Percentiles rank a stretch among this genome's conserved stretches.
phyloP scores from a whole-genome alignment of 2,113 vertebrate species.

The Cettia cetti region DNA sequence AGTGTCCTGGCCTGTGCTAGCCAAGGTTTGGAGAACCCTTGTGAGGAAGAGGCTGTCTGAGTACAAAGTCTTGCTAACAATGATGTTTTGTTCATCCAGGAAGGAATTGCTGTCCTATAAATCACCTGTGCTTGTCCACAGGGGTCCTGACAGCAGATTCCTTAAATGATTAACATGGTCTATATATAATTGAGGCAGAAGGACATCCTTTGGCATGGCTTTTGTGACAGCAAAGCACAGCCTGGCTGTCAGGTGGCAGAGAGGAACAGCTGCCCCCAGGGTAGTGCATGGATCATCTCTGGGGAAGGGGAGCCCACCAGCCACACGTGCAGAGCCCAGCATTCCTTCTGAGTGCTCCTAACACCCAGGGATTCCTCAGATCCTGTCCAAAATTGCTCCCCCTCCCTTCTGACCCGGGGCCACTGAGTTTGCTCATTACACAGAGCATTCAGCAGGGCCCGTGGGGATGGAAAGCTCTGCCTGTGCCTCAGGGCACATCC shows the following conservation, averaged over 20 bases:
- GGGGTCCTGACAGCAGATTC: not conserved
- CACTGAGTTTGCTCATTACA: not conserved
- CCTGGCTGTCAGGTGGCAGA: not conserved
- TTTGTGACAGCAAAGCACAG: not conserved
- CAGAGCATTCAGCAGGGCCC: not conserved
- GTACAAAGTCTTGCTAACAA: not conserved
- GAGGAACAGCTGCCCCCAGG: not conserved
- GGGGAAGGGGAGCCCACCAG: not conserved
- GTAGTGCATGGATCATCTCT: not conserved
- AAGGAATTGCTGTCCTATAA: slow-evolving; percentile 30
- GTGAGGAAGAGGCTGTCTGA: not conserved
- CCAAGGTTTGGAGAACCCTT: not conserved
- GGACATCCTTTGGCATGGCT: not conserved
- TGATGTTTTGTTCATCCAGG: not conserved
- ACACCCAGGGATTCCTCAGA: fast-evolving
- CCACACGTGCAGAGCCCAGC: fast-evolving
- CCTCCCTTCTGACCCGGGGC: fast-evolving
- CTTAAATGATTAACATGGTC: not conserved
- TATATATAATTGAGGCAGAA: not conserved
- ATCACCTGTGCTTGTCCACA: not conserved
- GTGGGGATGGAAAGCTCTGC: not conserved
- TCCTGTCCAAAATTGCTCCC: not conserved
- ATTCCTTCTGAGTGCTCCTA: not conserved
- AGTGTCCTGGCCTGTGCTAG: not conserved
- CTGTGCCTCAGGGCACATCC: fast-evolving